Evolutionary conservation across 2,113 vertebrate species (phyloP).

Genomic region (Perca fluviatilis): DNA sequence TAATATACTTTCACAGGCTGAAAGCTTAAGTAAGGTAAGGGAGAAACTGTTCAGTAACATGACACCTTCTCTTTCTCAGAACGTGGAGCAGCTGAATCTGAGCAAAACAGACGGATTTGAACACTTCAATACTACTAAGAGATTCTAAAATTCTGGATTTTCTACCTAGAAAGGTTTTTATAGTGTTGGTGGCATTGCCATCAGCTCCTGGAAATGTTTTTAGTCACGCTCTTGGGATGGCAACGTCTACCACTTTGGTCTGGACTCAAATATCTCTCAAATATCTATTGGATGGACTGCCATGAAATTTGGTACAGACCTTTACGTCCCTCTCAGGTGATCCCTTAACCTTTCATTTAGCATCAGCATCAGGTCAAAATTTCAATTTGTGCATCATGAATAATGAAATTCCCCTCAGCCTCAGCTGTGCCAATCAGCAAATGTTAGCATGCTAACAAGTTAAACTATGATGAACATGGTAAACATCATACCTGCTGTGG

Average conservation of each 20-base stretch:
- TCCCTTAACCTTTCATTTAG: background rate
- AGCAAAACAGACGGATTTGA: conserved; percentile 14
- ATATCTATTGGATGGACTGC: background rate
- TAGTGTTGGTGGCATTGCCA: background rate
- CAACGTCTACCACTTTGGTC: background rate
- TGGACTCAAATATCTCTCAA: background rate
- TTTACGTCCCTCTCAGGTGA: background rate
- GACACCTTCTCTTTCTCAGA: conserved; percentile 21
- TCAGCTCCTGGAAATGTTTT: background rate
- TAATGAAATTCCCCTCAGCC: too few relatives aligned
- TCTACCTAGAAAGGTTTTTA: background rate
- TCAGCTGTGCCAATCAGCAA: background rate
- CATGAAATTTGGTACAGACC: background rate
- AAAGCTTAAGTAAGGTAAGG: background rate
- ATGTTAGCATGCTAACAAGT: background rate
- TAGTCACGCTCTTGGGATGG: background rate
- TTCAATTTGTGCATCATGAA: background rate
- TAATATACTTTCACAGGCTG: background rate
- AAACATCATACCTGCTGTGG: background rate
- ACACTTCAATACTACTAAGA: background rate
- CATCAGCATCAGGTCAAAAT: background rate
- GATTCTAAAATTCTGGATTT: background rate
- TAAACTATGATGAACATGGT: background rate
- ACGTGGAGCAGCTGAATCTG: background rate
- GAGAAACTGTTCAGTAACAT: conserved; percentile 12